Conservation (phyloP, 2,888 invertebrate species). For the Mimas tiliae region DNA sequence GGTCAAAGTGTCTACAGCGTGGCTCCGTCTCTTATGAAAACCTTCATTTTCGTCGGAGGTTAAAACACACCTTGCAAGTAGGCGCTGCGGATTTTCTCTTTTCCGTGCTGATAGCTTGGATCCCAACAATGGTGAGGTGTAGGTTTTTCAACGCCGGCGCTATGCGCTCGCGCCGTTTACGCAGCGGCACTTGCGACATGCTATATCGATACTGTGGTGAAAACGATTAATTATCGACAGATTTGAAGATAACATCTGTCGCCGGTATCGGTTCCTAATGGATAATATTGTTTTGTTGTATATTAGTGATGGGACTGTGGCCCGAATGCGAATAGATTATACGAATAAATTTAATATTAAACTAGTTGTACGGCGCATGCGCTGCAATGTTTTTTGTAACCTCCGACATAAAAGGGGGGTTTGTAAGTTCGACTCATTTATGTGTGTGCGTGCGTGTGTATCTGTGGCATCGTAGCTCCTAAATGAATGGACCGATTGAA, state of each 20-base stretch:
- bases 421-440: no score
- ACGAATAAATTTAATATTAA: no score
- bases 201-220: background rate
- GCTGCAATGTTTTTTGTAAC: no score
- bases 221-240: background rate
- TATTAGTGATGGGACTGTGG: background rate
- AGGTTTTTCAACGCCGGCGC: slow-evolving; percentile 43
- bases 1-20: no score
- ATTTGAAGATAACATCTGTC: slow-evolving; percentile 12
- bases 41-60: no score
- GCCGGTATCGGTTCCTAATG: background rate
- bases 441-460: no score
- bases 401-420: no score
- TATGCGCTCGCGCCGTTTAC: slow-evolving; percentile 44
- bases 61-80: slow-evolving; percentile 56
- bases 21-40: no score
- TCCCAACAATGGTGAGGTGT: slow-evolving; percentile 58
- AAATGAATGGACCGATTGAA: no score
- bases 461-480: no score
- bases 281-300: background rate
- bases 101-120: slow-evolving; percentile 51
- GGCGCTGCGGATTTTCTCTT: slow-evolving; percentile 46
- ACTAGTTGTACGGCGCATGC: no score
- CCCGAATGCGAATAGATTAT: background rate
- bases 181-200: slow-evolving; percentile 20